Conservation (phyloP, 1,140 invertebrate genomes). For the Anastatus disparis region DNA sequence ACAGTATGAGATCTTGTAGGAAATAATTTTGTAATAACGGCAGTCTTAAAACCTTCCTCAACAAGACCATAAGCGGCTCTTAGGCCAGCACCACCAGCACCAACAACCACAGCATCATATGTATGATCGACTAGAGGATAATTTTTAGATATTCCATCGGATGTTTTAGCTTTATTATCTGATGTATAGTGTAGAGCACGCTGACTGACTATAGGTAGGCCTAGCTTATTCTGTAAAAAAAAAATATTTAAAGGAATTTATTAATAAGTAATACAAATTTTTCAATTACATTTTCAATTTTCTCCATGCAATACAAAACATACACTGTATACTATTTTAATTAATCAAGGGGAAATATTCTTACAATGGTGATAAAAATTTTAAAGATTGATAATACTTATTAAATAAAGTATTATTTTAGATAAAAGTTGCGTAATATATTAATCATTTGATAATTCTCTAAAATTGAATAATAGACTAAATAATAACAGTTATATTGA, state of each 20-base stretch:
- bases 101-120: slow-evolving; percentile 97
- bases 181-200: slow-evolving; percentile 59
- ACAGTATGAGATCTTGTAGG: slow-evolving; percentile 97
- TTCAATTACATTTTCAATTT: too few relatives aligned
- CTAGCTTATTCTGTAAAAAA: slow-evolving; percentile 63
- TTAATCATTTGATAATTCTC: too few relatives aligned
- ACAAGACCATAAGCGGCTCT: slow-evolving; percentile 96
- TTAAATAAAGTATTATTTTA: too few relatives aligned
- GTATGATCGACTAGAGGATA: slow-evolving; percentile 95
- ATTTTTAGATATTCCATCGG: slow-evolving; percentile 58
- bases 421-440: too few relatives aligned
- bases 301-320: too few relatives aligned
- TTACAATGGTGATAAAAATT: too few relatives aligned
- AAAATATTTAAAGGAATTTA: slow-evolving; percentile 11
- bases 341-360: too few relatives aligned
- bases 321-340: too few relatives aligned
- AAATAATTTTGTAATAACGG: slow-evolving; percentile 98
- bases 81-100: slow-evolving; percentile 97
- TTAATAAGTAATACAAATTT: not conserved
- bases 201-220: slow-evolving; percentile 50
- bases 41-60: slow-evolving; percentile 95
- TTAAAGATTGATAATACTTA: too few relatives aligned
- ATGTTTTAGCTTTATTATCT: slow-evolving; percentile 56
- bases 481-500: not conserved
- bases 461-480: too few relatives aligned